These are phyloP conservation scores for Pinna nobilis DNA, from an alignment of 1,140 invertebrate species.

Conservation along the genomic window DNA sequence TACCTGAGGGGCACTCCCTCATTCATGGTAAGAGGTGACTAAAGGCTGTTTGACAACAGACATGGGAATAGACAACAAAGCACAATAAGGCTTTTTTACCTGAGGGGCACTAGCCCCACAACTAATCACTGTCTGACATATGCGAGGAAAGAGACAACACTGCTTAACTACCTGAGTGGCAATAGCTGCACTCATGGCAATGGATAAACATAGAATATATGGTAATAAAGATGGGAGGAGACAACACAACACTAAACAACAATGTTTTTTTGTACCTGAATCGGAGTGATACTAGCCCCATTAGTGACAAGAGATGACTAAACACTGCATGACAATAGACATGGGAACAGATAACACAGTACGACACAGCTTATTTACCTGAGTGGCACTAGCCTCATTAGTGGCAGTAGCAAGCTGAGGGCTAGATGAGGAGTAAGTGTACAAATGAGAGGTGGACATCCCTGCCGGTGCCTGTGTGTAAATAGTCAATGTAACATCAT, in stretches of 20 bases:
- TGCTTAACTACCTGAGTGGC: no score
- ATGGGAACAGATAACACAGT: not conserved
- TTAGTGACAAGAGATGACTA: no score
- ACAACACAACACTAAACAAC: no score
- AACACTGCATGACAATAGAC: no score
- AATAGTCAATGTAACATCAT: not conserved
- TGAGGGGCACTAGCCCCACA: not conserved
- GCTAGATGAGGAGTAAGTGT: conserved; percentile 83
- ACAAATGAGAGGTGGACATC: conserved; percentile 90
- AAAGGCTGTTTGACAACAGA: no score
- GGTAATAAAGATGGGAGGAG: no score
- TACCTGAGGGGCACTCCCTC: not conserved
- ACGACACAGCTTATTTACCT: conserved; percentile 42
- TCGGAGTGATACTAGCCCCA: no score
- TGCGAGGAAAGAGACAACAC: no score
- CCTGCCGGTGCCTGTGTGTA: conserved; percentile 86
- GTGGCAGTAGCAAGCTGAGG: conserved; percentile 71
- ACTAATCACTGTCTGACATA: no score
- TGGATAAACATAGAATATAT: no score
- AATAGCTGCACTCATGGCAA: no score
- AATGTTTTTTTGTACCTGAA: not conserved
- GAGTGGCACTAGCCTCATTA: conserved; percentile 50
- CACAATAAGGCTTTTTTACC: not conserved
- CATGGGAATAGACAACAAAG: not conserved
- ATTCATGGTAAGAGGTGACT: not conserved